Evolutionary conservation across 23 tunicate genomes (phyloP).

Genomic region (Trididemnum nubilum): DNA sequence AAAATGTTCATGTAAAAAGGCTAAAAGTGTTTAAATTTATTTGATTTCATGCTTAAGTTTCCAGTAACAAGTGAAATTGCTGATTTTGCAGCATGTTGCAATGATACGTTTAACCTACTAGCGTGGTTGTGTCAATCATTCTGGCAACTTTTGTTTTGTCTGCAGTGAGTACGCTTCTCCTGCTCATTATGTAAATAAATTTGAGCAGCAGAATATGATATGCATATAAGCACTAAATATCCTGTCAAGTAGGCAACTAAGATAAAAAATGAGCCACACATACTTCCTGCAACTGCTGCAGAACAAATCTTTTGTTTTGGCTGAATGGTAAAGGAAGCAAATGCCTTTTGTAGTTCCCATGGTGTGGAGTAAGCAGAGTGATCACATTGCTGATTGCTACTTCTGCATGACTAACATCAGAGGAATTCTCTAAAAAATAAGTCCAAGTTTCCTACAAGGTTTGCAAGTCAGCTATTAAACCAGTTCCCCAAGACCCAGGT

Average conservation of each 20-base stretch:
- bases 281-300: not conserved
- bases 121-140: not conserved
- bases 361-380: constrained; percentile 15
- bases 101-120: not conserved
- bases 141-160: not conserved
- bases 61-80: not conserved
- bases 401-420: constrained; percentile 1
- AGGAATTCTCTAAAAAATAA: not conserved
- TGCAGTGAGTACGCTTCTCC: not conserved
- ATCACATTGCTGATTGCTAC: too few species aligned
- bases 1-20: too few species aligned
- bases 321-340: constrained; percentile 34
- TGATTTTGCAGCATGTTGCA: not conserved
- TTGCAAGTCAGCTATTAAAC: constrained; percentile 18
- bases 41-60: not conserved
- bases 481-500: constrained; percentile 14
- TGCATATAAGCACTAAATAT: constrained; percentile 36
- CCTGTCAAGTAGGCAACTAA: constrained; percentile 31
- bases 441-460: not conserved
- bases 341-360: constrained; percentile 33
- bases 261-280: constrained; percentile 33
- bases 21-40: not conserved
- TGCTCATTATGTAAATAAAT: constrained; percentile 8
- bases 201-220: constrained; percentile 13
- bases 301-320: constrained; percentile 30